phyloP scores from a whole-genome alignment of 2,888 invertebrate species.

The Melikaiella ostensackeni region DNA sequence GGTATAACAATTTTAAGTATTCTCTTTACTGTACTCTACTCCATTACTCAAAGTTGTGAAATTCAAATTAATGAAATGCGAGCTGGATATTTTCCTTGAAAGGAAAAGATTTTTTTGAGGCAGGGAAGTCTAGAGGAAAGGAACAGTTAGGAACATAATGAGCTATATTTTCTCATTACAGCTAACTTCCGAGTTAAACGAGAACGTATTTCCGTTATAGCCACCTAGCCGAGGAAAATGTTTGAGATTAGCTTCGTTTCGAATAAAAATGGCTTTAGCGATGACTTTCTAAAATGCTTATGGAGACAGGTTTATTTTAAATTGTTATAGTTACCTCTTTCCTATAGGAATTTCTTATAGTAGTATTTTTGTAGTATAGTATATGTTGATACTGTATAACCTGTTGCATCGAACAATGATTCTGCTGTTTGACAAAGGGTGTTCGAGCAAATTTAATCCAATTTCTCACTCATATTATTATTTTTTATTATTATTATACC shows the following conservation, averaged over 20 bases:
- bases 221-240: not conserved
- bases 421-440: not conserved
- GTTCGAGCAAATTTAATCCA: not conserved
- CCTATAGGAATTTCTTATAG: not conserved
- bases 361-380: not conserved
- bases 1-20: no score
- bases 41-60: not conserved
- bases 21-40: no score
- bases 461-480: not conserved
- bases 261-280: not conserved
- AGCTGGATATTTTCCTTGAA: not conserved
- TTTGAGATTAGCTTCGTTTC: slow-evolving; percentile 1
- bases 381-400: not conserved
- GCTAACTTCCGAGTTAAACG: slow-evolving; percentile 8
- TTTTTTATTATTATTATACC: no score
- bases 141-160: slow-evolving; percentile 9
- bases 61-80: not conserved
- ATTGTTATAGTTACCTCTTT: not conserved
- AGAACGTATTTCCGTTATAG: slow-evolving; percentile 14
- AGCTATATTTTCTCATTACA: slow-evolving; percentile 29
- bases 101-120: no score
- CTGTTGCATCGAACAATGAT: not conserved
- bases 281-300: slow-evolving; percentile 11
- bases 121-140: not conserved
- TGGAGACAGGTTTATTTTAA: not conserved